Evolutionary conservation across 2,888 invertebrate species (phyloP), one percentile per base, ranked within the genome.

Genomic region (Cataglyphis albicans): DNA sequence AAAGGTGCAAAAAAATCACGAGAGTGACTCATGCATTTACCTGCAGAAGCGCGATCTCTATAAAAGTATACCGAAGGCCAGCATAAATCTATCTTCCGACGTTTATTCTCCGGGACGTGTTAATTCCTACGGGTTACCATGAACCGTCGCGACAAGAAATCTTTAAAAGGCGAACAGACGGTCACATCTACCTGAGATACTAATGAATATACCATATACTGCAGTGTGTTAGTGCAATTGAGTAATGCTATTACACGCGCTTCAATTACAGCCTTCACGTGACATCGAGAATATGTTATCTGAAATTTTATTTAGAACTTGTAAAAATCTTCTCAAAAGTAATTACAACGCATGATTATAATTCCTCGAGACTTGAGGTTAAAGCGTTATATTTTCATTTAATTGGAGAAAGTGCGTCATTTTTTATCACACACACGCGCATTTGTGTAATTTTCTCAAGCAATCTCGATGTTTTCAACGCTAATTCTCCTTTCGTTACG

Each of bases 41-140:
- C 44, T 25, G 44, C 35, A 65, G 38, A 48, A 41, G 65, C 74
- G 35, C 18, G 41, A 52, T 72, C 44, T 35, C 57, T 57, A n/a
- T 52, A 82, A 84, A 82, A 65, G 48, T 83, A 52, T 63, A 32
- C 18, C 82, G 73, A 89, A 87, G 88, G 85, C 80, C 83, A 81
- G 15, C 83, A 73, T 87, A 87, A 89, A 88, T 88, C 80, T 83
- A 74, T 76, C 76, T 52, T 48, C 38, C 74, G 80, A 87, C 85
- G 85, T 89, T 87, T 87, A 86, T 83, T 83, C 76, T 73, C 75
- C 74, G 76, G 76, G 64, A 89, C 81, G 89, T 83, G 87, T 87
- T 89, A 89, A 89, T 87, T 87, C 76, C 87, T 88, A 81, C 74
- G 75, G 83, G 86, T 87, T 88, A 88, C 82, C 89, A 81, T 76